Evolutionary conservation across 2,113 vertebrate species (phyloP), one percentile per base, ranked within the genome.

Genomic region (Talpa occidentalis): DNA sequence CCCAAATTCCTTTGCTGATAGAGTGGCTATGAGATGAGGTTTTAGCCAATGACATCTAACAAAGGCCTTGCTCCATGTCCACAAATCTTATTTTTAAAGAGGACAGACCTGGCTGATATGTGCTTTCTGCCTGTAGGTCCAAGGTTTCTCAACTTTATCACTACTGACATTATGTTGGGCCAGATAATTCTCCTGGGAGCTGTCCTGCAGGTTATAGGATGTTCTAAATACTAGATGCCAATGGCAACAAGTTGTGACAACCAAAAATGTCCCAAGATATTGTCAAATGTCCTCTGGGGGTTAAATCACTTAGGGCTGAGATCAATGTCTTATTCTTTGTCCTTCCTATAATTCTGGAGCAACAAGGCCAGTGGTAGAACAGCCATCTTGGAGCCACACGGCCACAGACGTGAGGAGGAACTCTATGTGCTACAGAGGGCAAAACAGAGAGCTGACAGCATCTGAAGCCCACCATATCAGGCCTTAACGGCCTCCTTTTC

Each of bases 321-420:
- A 94, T 7, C 15, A 24, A 11, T 74, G 44, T 10, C 40, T 81
- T 80, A 64, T 44, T 60, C 22, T 32, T 84, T 42, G 35, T 62
- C 77, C 59, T 88, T 90, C 88, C 79, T 66, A 40, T 67, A 87
- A n/a, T 49, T 54, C 37, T 47, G 60, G 70, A 32, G 9, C 40
- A 82, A 66, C 52, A n/a, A n/a, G n/a, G 42, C 69, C 64, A 69
- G 42, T 67, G 28, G 77, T 40, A 72, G 60, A 74, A 8, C 35
- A 94, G 16, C 42, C 82, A 44, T 76, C 54, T 70, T 88, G 30
- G 32, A 93, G 70, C 10, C 35, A 96, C 10, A 95, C 35, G 35
- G 79, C 82, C 93, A 78, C 32, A 78, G 86, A 79, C 19, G 6
- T 32, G n/a, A 94, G n/a, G 32, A 93, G 81, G 22, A 93, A 91